Evolutionary conservation across 1,140 invertebrate species (phyloP).

Genomic region (Drosophila erecta): DNA sequence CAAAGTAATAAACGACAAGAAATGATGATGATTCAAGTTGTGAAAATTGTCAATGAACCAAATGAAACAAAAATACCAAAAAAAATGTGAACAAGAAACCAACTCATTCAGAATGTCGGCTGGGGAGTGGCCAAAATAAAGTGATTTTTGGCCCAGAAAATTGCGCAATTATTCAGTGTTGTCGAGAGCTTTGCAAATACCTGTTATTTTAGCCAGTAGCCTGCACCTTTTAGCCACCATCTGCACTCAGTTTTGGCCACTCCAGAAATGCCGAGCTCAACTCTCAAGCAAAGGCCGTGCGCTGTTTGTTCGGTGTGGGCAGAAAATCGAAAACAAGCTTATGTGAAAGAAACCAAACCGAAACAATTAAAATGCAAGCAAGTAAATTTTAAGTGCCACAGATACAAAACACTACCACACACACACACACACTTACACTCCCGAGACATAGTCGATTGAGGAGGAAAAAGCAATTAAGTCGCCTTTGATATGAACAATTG

Average conservation of each 20-base stretch:
- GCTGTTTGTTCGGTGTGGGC: conserved; percentile 80
- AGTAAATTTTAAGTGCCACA: conserved; percentile 61
- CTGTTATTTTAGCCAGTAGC: conserved; percentile 17
- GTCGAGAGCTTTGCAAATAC: conserved; percentile 29
- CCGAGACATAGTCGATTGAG: conserved; percentile 28
- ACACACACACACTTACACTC: background rate
- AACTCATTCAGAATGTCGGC: conserved; percentile 79
- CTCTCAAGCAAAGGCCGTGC: conserved; percentile 70
- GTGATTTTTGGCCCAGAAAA: conserved; percentile 29
- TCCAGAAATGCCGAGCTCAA: conserved; percentile 30
- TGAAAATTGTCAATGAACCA: conserved; percentile 53
- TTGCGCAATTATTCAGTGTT: conserved; percentile 9
- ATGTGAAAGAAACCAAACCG: conserved; percentile 43
- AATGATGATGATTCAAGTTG: conserved; percentile 25
- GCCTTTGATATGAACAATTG: conserved; percentile 44
- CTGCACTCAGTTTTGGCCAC: conserved; percentile 54
- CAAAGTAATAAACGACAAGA: conserved; percentile 9
- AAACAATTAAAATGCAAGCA: conserved; percentile 52
- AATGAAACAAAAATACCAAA: conserved; percentile 42
- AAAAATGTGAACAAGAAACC: conserved; percentile 50
- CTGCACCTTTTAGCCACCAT: conserved; percentile 40
- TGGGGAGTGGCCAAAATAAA: conserved; percentile 56
- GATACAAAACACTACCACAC: conserved; percentile 19
- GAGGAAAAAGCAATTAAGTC: conserved; percentile 45
- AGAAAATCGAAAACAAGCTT: conserved; percentile 50